Base-by-base conservation (phyloP, 2,888 invertebrate genomes). In the Drymonia ruficornis region DNA sequence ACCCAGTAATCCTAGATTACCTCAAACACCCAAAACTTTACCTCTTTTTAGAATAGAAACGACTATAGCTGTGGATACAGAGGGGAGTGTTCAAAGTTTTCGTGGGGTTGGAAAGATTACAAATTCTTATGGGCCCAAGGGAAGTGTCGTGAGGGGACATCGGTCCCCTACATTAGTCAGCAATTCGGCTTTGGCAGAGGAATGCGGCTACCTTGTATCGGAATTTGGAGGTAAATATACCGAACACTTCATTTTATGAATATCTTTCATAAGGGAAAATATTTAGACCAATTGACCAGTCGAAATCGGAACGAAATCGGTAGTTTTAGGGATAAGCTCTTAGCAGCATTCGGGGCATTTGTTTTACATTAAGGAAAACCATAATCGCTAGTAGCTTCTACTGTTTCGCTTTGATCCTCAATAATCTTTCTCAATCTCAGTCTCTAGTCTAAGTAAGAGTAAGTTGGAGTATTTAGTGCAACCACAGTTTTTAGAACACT, bases 131-230 rank as follows among this genome's bases (percentile, higher is more conserved):
- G 49, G 50, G 53, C 72, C 69, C 51, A 50, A 16, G 66, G 70
- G 66, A 64, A 56, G 49, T 55, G 49, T 67, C 63, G 63, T 70
- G 71, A 71, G 67, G 49, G 50, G 52, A n/a, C 58, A 55, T 58
- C 57, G 61, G 50, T 62, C 62, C 59, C 56, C 52, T 52, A 51
- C 45, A 61, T 53, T 56, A 55, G 69, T 57, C 53, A 49, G 47
- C 31, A 44, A 50, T 28, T 45, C 19, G 43, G 4, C 12, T 19
- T 11, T 46, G 15, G 6, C 7, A 44, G 23, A 23, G 23, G 44
- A 16, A 7, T 16, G 19, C 6, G 11, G 19, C 2, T 19, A 44
- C 18, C 13, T 36, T n/a, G 3, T 36, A 36, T 31, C 3, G 11
- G 31, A 31, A 11, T 31, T 31, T 28, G 5, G 28, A 28, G 28